A percentile compares a stretch with the other conserved stretches of the same genome.
Evolutionary conservation across 2,888 invertebrate species (phyloP).

Genomic region (Petrolisthes cinctipes): DNA sequence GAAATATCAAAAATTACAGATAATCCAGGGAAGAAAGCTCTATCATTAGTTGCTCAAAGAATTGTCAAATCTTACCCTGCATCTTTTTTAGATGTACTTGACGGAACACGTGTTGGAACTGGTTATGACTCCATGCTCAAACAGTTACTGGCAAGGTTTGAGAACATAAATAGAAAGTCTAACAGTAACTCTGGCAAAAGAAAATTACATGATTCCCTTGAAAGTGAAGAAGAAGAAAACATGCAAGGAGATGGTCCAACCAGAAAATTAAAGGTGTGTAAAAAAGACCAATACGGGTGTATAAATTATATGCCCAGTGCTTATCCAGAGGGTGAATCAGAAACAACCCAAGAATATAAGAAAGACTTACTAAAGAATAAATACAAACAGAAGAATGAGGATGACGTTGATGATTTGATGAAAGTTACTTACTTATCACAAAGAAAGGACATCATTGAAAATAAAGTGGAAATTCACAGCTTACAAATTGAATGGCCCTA

Average conservation of each 20-base stretch:
- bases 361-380: background rate
- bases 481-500: constrained; percentile 19
- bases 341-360: constrained; percentile 11
- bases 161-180: constrained; percentile 20
- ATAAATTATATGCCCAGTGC: constrained; percentile 22
- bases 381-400: background rate
- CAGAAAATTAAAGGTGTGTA: background rate
- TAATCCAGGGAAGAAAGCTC: constrained; percentile 17
- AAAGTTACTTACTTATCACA: constrained; percentile 15
- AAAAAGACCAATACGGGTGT: constrained; percentile 22
- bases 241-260: constrained; percentile 4
- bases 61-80: constrained; percentile 4
- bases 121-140: constrained; percentile 20
- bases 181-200: constrained; percentile 3
- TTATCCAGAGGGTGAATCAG: constrained; percentile 19
- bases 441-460: constrained; percentile 24
- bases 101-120: constrained; percentile 12
- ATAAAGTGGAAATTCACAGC: background rate
- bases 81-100: constrained; percentile 15
- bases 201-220: constrained; percentile 20
- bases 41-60: constrained; percentile 8
- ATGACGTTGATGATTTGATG: constrained; percentile 21
- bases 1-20: background rate
- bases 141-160: constrained; percentile 10
- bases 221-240: background rate